Base-by-base conservation (phyloP, 92 coral and sea anemone genomes). In the Epizoanthus rinbou region DNA sequence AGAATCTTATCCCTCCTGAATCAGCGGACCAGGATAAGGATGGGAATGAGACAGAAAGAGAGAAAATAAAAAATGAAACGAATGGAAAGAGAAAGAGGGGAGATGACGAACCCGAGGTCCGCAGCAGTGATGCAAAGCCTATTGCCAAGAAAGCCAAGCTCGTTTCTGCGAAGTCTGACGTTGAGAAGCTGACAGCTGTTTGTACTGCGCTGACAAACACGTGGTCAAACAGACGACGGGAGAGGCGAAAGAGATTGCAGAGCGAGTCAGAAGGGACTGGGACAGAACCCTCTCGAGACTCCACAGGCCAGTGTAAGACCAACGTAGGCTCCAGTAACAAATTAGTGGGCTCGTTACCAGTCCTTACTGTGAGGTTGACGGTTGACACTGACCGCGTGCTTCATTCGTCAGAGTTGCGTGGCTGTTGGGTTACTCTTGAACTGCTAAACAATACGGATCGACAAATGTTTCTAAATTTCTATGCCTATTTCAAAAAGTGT, bases 401-500 rank as follows among this genome's bases (percentile, higher is more conserved):
- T 4, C 66, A 31, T 3, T 21, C 25, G n/a, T 70, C 58, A 47
- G 10, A n/a, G 0, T 28, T 64, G 16, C 23, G 22, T 22, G 96
- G 90, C 68, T 92, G 93, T 58, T 85, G 73, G 65, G 85, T 92
- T 64, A 69, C 82, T n/a, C 66, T 92, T 57, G 87, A 88, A 41
- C 88, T 86, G 25, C 47, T 91, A 31, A 75, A 76, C 41, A 87
- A 85, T 54, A 25, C 84, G 69, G 91, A 90, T 3, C 74, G 75
- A 57, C 91, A 91, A 45, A 73, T 80, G 15, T 93, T 95, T 72
- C 93, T 89, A 41, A 93, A 93, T 85, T 93, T 95, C 81, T 95
- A 87, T 69, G 91, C 98, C 9, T 92, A 89, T 75, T 93, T 88
- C 62, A 95, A 94, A 80, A 93, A 94, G 69, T 88, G 82, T 85